A percentile compares a stretch with the other conserved stretches of the same genome.
Evolutionary conservation across 1,140 invertebrate species (phyloP).

Genomic region (Drosophila biarmipes): DNA sequence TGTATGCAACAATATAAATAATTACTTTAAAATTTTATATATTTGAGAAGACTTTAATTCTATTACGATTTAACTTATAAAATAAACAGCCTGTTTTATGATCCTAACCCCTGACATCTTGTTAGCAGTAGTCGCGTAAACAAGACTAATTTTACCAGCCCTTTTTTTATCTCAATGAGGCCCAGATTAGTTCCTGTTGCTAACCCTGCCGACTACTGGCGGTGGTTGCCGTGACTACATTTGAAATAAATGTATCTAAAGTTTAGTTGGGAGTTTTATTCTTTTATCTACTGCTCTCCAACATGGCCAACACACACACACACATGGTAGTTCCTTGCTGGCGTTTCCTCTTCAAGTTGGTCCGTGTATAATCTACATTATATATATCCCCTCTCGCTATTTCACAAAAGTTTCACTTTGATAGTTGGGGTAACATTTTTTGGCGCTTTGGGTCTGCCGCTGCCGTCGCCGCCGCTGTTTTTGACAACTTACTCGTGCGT

Average conservation of each 20-base stretch:
- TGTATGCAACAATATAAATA: too few relatives aligned
- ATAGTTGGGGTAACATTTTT: constrained; percentile 68
- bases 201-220: constrained; percentile 12
- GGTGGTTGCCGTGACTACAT: constrained; percentile 63
- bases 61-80: too few relatives aligned
- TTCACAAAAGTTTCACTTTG: constrained; percentile 71
- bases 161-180: constrained; percentile 7
- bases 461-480: constrained; percentile 50
- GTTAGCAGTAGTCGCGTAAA: not conserved
- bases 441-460: constrained; percentile 67
- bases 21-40: too few relatives aligned
- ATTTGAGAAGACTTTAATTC: too few relatives aligned
- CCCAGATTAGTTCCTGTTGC: constrained; percentile 20
- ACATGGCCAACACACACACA: constrained; percentile 1
- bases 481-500: constrained; percentile 76
- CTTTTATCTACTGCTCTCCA: constrained; percentile 57
- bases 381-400: constrained; percentile 16
- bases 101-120: not conserved
- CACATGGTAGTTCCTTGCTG: constrained; percentile 15
- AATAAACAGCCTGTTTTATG: not conserved
- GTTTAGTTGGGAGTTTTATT: constrained; percentile 64
- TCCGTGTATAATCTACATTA: constrained; percentile 64
- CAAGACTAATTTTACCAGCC: too few relatives aligned
- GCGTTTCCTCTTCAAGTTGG: constrained; percentile 31
- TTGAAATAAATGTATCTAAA: constrained; percentile 78